Evolutionary conservation across 2,888 invertebrate genomes (phyloP).

Genomic region (Osedax frankpressi): DNA sequence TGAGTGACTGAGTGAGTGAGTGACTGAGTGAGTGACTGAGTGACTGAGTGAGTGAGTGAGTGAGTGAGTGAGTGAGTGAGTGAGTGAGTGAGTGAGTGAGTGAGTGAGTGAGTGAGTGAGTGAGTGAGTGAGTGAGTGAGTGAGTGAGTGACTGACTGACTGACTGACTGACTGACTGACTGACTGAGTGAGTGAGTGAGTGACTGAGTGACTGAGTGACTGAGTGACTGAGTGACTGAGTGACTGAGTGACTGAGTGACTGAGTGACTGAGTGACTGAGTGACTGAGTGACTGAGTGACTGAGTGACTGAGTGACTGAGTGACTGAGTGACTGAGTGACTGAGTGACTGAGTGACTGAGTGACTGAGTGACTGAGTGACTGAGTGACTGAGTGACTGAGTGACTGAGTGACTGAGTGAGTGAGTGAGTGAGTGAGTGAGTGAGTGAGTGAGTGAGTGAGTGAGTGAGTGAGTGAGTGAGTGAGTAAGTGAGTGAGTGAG

Average conservation of each 20-base stretch:
- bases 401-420: no score
- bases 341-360: no score
- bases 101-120: neutral
- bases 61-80: conserved; percentile 1
- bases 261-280: neutral
- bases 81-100: neutral
- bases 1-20: no score
- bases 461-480: no score
- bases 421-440: no score
- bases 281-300: neutral
- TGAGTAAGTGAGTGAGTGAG: no score
- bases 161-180: neutral
- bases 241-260: neutral
- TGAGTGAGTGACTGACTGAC: neutral
- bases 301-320: neutral
- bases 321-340: no score
- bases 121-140: conserved; percentile 1
- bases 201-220: neutral
- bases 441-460: no score
- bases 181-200: neutral
- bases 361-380: no score
- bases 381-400: no score
- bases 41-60: no score
- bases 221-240: neutral
- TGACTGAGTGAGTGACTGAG: no score